Evolutionary conservation across 2,113 vertebrate species (phyloP).

Genomic region (Jacana jacana): DNA sequence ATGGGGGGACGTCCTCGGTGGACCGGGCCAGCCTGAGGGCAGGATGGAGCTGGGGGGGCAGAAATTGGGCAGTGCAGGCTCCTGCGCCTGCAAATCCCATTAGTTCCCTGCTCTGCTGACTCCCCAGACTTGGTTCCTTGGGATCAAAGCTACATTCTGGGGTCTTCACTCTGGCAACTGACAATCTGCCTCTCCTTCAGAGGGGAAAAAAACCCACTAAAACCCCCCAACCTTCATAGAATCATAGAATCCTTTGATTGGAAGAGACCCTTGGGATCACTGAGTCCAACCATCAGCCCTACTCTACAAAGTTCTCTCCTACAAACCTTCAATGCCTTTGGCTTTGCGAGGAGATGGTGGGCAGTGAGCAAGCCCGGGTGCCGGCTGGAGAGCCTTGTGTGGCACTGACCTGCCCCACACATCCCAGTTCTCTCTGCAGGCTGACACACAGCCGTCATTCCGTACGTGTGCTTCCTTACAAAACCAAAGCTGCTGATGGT

Average conservation of each 20-base stretch:
- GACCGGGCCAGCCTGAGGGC: neutral
- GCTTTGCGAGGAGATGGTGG: neutral
- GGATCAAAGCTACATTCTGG: neutral
- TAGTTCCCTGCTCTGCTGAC: neutral
- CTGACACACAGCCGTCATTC: neutral
- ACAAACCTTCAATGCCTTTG: accelerated
- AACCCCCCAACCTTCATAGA: accelerated
- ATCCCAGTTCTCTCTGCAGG: neutral
- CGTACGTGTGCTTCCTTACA: neutral
- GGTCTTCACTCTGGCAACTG: neutral
- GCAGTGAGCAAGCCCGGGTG: neutral
- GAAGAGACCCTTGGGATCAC: too few relatives aligned
- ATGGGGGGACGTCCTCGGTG: neutral
- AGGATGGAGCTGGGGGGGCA: neutral
- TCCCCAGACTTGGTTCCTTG: neutral
- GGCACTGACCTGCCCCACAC: too few relatives aligned
- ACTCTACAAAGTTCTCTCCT: too few relatives aligned
- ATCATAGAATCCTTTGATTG: too few relatives aligned
- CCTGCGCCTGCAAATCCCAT: neutral
- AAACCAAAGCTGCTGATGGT: neutral
- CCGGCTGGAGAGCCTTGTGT: neutral
- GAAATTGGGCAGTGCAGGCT: neutral
- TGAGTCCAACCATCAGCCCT: too few relatives aligned
- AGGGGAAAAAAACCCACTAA: neutral
- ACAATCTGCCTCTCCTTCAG: neutral